Evolutionary conservation across 2,113 vertebrate species (phyloP), one percentile per base, ranked within the genome.

Genomic region (Collichthys lucidus): DNA sequence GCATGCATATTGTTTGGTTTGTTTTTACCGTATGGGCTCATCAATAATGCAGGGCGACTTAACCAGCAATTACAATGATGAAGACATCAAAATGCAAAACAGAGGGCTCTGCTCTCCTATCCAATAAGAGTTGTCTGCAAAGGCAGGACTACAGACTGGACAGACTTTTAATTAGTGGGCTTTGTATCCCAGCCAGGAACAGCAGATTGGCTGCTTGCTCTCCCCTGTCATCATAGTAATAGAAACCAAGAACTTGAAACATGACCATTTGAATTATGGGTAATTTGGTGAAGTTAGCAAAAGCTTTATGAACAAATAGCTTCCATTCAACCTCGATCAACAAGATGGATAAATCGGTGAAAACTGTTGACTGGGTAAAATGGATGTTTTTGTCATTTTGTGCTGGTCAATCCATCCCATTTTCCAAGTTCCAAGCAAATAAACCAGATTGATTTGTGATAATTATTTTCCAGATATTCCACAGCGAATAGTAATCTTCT

Each of bases 91-190:
- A 89, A 93, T 92, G 90, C 89, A 90, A 85, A 90, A 90, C 84
- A 74, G 82, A 64, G 85, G 60, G 72, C 79, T 62, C 83, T 11
- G 86, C 83, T 74, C 65, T 84, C 80, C 85, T 55, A 24, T 90
- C 89, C 86, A 89, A 82, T 89, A 82, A 77, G 80, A 88, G 68
- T 67, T 77, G 83, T 91, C 78, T 83, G 76, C 86, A 83, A 80
- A 91, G 87, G 74, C 62, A 91, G 66, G 76, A 80, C 66, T 83
- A 83, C 86, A 88, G 79, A 92, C 87, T 57, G 86, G 86, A 90
- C 91, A 89, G 90, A 93, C 91, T 92, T 94, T 92, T 92, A 94
- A 94, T 95, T 92, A 93, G 91, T 14, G 46, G 69, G 55, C 88
- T 94, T 92, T 93, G 89, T 92, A 80, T 85, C 61, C 15, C 22